Conservation (phyloP, 2,113 vertebrate species). For the Elachura formosa region DNA sequence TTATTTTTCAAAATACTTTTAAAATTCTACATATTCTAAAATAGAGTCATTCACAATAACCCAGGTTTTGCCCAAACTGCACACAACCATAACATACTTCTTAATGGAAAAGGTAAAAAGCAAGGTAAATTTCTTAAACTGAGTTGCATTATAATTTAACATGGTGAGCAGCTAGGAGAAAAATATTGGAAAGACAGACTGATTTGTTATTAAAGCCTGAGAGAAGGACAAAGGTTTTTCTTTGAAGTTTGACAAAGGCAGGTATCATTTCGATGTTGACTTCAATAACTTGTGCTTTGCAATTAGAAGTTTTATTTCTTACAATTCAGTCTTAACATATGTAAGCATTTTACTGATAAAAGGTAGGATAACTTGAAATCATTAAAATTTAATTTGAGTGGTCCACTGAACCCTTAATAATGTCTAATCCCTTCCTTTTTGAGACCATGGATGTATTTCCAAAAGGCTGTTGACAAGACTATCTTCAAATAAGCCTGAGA, state of each 20-base stretch:
- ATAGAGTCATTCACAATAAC: background rate
- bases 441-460: background rate
- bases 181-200: background rate
- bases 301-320: background rate
- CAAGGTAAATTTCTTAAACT: background rate
- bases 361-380: background rate
- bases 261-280: background rate
- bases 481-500: background rate
- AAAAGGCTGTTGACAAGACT: background rate
- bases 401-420: background rate
- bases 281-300: background rate
- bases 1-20: background rate
- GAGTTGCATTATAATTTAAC: background rate
- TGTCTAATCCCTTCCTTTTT: constrained; percentile 8
- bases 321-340: background rate
- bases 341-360: background rate
- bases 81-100: background rate
- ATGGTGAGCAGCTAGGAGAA: background rate
- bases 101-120: constrained; percentile 14
- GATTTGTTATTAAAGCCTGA: constrained; percentile 22
- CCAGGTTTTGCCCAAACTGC: background rate
- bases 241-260: constrained; percentile 40
- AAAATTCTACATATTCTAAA: background rate
- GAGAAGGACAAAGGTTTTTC: constrained; percentile 15
- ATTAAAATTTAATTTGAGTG: constrained; percentile 36